Evolutionary conservation across 2,888 invertebrate species (phyloP).

Genomic region (Geophilus truncorum): DNA sequence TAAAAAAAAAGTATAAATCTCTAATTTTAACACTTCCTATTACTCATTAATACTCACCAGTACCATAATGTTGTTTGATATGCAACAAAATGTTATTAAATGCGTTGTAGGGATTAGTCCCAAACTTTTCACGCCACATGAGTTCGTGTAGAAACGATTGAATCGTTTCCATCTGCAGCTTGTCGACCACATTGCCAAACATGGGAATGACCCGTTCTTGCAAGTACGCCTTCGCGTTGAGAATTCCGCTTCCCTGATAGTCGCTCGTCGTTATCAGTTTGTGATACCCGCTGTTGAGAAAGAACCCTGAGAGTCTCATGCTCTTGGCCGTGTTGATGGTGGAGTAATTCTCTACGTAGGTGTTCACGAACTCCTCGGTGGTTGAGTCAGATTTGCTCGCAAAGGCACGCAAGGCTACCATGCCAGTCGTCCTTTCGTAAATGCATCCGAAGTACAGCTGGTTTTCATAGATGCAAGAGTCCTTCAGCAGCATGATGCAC

Average conservation of each 20-base stretch:
- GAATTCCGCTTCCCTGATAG: conserved; percentile 35
- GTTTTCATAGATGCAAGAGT: conserved; percentile 13
- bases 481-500: not conserved
- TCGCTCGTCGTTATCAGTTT: not conserved
- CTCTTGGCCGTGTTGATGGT: conserved; percentile 28
- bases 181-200: conserved; percentile 34
- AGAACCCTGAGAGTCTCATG: not conserved
- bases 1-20: not conserved
- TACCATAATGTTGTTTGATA: conserved; percentile 69
- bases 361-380: conserved; percentile 27
- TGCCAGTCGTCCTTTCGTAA: conserved; percentile 34
- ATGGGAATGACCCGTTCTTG: conserved; percentile 35
- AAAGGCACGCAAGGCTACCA: conserved; percentile 30
- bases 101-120: conserved; percentile 67
- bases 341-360: conserved; percentile 22
- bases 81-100: conserved; percentile 76
- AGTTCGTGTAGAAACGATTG: conserved; percentile 86
- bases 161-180: conserved; percentile 72
- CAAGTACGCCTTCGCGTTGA: conserved; percentile 40
- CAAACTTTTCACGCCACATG: conserved; percentile 82
- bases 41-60: conserved; percentile 45
- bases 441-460: conserved; percentile 31
- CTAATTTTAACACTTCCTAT: not conserved
- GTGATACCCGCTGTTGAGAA: not conserved
- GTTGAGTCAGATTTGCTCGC: not conserved